Base-by-base conservation (phyloP, 2,888 invertebrate species). In the Neoitamus cyanurus region DNA sequence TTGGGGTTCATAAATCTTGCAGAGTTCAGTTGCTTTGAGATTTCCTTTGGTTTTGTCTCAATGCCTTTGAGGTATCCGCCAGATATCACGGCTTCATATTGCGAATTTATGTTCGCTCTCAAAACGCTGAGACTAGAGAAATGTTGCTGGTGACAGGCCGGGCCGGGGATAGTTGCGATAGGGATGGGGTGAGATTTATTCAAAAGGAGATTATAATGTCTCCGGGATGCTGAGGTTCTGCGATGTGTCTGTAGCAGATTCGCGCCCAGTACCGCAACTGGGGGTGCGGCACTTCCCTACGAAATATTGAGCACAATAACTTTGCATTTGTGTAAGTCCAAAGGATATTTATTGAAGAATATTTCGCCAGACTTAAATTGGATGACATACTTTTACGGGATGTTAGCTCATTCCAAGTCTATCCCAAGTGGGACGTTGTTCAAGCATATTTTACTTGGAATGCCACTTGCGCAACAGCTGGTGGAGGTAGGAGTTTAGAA, bases 21-120 rank as follows among this genome's bases (percentile, higher is more conserved):
- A 77, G 77, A 77, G 42, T 77, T 77, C 77, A 77, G 77, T 77
- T 77, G 77, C 42, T 77, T 77, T 77, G 77, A 77, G 77, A 77
- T 77, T 82, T 70, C 37, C 34, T 83, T 83, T 42, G 69, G 70
- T 30, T 34, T 69, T 25, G 30, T 68, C 37, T 68, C 36, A 34
- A 69, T 72, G 42, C 70, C 69, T 69, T 83, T 69, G 69, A 83
- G 70, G 28, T 70, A 72, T 42, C 37, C 30, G 20, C 69, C 37
- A 83, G 83, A 42, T 69, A 83, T 69, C 37, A 37, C 36, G 7
- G 34, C 25, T 77, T 77, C 36, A 42, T 46, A 46, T 77, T 77
- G 42, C 28, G 42, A 77, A 77, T 77, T 77, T 77, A 77, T 77
- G 77, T 77, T 9, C 34, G 3, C 4, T 73, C 34, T 73, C 37